Evolutionary conservation across 1,140 invertebrate genomes (phyloP).

Genomic region (Aphaenogaster floridana): DNA sequence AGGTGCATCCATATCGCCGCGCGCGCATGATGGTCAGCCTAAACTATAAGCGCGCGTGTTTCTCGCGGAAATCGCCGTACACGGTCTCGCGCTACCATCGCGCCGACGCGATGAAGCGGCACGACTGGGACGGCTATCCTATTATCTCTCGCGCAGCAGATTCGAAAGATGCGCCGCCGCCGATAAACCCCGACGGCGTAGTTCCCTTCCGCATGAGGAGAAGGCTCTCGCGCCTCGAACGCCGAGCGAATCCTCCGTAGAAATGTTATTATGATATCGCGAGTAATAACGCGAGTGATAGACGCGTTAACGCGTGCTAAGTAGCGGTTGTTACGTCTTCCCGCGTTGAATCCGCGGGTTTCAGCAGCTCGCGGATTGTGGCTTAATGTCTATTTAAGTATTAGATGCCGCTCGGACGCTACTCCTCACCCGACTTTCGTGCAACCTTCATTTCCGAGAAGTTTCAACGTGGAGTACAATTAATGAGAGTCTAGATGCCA

Average conservation of each 20-base stretch:
- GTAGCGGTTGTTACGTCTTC: slow-evolving; percentile 55
- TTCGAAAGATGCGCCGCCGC: slow-evolving; percentile 52
- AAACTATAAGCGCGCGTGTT: slow-evolving; percentile 38
- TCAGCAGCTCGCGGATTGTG: slow-evolving; percentile 37
- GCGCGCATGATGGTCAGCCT: slow-evolving; percentile 65
- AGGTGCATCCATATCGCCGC: slow-evolving; percentile 71
- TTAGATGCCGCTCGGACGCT: not conserved
- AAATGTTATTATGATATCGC: slow-evolving; percentile 60
- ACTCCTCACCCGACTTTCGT: slow-evolving; percentile 18
- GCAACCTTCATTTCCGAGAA: not conserved
- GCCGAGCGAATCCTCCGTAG: not conserved
- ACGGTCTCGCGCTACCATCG: slow-evolving; percentile 48
- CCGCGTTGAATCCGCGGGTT: slow-evolving; percentile 25
- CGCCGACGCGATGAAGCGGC: slow-evolving; percentile 43
- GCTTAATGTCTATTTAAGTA: slow-evolving; percentile 58
- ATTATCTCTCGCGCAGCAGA: slow-evolving; percentile 60
- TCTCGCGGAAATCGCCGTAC: slow-evolving; percentile 52
- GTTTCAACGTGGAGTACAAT: not conserved
- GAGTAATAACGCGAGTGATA: slow-evolving; percentile 58
- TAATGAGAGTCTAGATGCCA: not conserved
- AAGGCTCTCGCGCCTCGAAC: not conserved
- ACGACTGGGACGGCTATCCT: slow-evolving; percentile 58
- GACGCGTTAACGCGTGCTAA: slow-evolving; percentile 61
- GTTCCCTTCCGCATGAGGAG: slow-evolving; percentile 28
- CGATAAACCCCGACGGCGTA: slow-evolving; percentile 54